Percentiles rank a stretch among this genome's conserved stretches.
phyloP scores from a whole-genome alignment of 2,888 invertebrate genomes.

The Nezara viridula region DNA sequence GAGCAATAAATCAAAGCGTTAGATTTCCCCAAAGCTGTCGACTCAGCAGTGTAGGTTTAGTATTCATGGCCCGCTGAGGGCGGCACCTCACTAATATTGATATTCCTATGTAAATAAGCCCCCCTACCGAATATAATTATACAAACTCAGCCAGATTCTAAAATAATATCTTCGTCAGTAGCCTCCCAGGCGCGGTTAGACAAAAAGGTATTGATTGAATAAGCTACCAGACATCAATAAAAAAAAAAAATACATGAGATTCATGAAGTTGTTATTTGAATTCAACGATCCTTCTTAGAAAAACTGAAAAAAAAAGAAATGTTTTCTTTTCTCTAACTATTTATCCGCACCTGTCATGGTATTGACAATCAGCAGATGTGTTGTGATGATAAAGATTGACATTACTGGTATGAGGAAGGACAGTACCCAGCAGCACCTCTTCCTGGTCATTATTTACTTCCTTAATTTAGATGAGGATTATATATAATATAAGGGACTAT shows the following conservation, averaged over 20 bases:
- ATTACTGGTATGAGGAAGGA: no score
- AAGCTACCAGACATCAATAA: not conserved
- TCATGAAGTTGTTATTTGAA: no score
- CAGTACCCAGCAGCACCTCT: no score
- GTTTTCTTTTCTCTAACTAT: no score
- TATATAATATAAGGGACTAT: no score
- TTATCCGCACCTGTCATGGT: no score
- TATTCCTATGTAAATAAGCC: slow-evolving; percentile 32
- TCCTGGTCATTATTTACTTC: no score
- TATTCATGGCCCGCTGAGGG: not conserved
- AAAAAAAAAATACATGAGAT: not conserved
- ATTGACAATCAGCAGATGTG: no score
- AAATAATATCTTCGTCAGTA: not conserved
- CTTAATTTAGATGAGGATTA: no score
- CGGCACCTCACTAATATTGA: slow-evolving; percentile 7
- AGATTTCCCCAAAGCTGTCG: not conserved
- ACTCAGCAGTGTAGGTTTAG: not conserved
- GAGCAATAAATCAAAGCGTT: not conserved
- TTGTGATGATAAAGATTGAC: no score
- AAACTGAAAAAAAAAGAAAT: no score
- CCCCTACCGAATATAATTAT: slow-evolving; percentile 25
- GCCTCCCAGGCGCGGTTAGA: not conserved
- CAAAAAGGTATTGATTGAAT: not conserved
- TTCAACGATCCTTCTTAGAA: no score
- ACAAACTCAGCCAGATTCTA: not conserved